Evolutionary conservation across 2,113 vertebrate genomes (phyloP).

Genomic region (Notothenia rossii): DNA sequence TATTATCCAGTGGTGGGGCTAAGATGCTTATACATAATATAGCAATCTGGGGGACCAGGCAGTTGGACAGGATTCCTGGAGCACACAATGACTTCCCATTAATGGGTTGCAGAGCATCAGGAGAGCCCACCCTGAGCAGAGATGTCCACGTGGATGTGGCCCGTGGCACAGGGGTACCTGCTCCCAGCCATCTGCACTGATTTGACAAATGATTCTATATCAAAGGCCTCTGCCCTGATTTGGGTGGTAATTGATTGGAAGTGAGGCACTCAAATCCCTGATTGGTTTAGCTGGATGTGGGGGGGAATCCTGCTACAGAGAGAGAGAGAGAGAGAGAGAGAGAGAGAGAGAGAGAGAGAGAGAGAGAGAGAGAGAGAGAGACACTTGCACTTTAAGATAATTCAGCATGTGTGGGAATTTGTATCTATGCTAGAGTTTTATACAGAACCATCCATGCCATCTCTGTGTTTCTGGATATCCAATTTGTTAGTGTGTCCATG

Average conservation of each 20-base stretch:
- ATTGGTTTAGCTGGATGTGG: slow-evolving; percentile 83
- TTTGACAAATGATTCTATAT: slow-evolving; percentile 87
- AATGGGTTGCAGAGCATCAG: slow-evolving; percentile 71
- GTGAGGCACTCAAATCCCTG: slow-evolving; percentile 84
- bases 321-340: slow-evolving; percentile 52
- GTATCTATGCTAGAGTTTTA: slow-evolving; percentile 21
- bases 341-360: slow-evolving; percentile 54
- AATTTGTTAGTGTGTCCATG: slow-evolving; percentile 68
- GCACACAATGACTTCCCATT: slow-evolving; percentile 79
- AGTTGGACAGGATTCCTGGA: slow-evolving; percentile 67
- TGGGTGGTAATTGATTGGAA: slow-evolving; percentile 86
- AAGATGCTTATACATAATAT: slow-evolving; percentile 76
- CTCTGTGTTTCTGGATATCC: slow-evolving; percentile 61
- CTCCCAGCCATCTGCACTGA: slow-evolving; percentile 80
- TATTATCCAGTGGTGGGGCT: slow-evolving; percentile 70
- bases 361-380: slow-evolving; percentile 42
- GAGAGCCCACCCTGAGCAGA: slow-evolving; percentile 75
- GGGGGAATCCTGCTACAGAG: slow-evolving; percentile 50
- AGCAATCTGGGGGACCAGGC: slow-evolving; percentile 58
- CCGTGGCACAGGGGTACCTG: slow-evolving; percentile 78
- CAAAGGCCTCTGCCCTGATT: slow-evolving; percentile 84
- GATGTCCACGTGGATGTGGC: slow-evolving; percentile 82
- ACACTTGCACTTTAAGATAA: too few relatives aligned
- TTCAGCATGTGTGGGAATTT: too few relatives aligned
- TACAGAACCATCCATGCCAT: slow-evolving; percentile 31